Base-by-base conservation (phyloP, 2,113 vertebrate species). In the Odocoileus hemionus region DNA sequence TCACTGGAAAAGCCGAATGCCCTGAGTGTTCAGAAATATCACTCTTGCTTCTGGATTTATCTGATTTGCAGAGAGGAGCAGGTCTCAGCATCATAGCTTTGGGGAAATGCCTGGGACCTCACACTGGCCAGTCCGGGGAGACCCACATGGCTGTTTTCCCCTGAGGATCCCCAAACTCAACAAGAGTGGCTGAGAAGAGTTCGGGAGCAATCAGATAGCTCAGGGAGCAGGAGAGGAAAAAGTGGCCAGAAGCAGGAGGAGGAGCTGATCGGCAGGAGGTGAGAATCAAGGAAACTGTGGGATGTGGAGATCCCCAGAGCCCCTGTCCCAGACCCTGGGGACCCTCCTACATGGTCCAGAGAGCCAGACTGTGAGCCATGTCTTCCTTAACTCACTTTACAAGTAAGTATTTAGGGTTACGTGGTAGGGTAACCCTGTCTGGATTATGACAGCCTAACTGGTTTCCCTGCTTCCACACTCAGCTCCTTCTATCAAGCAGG, bases 21-120 rank as follows among this genome's bases (percentile, higher is more conserved):
- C 92, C 79, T 5, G 5, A 45, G 78, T 3, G 1, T 23, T 43
- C 58, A 87, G 97, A 97, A 94, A 97, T 96, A 95, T 43, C 91
- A 19, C 94, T 52, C 79, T 33, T 0, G 67, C 26, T 93, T 97
- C 94, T 70, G 13, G 54, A 86, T 9, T 43, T 45, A 25, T 2
- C 79, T 28, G 4, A 36, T 11, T 79, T 43, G 45, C 23, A 57
- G 19, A 52, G 30, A 61, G 54, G 30, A 39, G 21, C 6, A 2
- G 23, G 58, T 58, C 78, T 52, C 17, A 16, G 83, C 1, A 36
- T 7, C 33, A 30, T 4, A 16, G 45, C 87, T 50, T 45, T 1
- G 17, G 61, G 74, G 28, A 47, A 11, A n/a, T 1, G 0, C 36
- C 43, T 0, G 1, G 47, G 60, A 26, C 33, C 47, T 86, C 80